Evolutionary conservation across 2,113 vertebrate species (phyloP).

Genomic region (Zosterops hypoxanthus): DNA sequence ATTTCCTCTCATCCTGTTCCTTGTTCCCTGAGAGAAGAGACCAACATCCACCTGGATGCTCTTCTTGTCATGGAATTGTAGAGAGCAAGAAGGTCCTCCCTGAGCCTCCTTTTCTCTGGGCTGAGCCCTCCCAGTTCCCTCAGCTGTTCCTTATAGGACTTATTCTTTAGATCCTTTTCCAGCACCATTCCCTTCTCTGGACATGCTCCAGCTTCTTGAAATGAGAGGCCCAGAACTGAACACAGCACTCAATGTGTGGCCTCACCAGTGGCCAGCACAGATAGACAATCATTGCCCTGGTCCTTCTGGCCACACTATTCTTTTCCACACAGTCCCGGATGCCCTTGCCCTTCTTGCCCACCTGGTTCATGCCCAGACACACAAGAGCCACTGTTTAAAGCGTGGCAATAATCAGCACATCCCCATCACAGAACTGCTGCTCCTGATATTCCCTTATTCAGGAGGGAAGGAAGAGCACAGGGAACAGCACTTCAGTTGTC

Average conservation of each 20-base stretch:
- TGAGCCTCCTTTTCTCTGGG: background rate
- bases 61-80: background rate
- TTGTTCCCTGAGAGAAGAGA: background rate
- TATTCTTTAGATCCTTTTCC: background rate
- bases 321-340: background rate
- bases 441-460: background rate
- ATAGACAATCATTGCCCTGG: background rate
- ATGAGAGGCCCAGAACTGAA: background rate
- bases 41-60: too few species aligned
- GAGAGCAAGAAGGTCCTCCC: background rate
- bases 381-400: background rate
- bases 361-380: background rate
- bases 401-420: background rate
- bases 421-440: accelerated
- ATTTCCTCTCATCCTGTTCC: background rate
- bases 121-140: background rate
- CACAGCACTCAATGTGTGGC: accelerated
- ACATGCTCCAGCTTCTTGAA: background rate
- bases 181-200: background rate
- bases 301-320: background rate
- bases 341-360: background rate
- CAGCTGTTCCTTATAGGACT: background rate
- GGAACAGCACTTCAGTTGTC: background rate
- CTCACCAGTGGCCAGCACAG: background rate
- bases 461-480: background rate